These are phyloP conservation scores for Microctonus hyperodae DNA, from an alignment of 2,888 invertebrate species.

Conservation along the genomic window DNA sequence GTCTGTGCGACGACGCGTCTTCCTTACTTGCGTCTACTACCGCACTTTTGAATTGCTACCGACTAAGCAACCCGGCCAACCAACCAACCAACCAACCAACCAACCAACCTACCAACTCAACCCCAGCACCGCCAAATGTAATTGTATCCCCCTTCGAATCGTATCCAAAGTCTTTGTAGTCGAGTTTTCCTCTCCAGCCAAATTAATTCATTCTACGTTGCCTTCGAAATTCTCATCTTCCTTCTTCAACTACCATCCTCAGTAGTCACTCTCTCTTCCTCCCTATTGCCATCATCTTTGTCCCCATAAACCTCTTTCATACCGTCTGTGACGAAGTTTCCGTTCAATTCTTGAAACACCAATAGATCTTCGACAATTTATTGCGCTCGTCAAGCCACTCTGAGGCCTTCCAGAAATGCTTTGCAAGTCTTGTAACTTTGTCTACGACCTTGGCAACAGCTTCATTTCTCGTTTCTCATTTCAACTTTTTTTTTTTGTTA, in stretches of 20 bases:
- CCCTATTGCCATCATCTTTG: background rate
- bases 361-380: slow-evolving; percentile 21
- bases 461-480: slow-evolving; percentile 12
- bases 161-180: slow-evolving; percentile 39
- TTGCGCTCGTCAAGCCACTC: slow-evolving; percentile 22
- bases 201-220: slow-evolving; percentile 46
- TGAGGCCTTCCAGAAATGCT: slow-evolving; percentile 24
- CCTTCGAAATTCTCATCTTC: slow-evolving; percentile 34
- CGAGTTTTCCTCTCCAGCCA: slow-evolving; percentile 42
- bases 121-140: background rate
- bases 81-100: background rate
- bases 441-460: slow-evolving; percentile 9
- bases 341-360: slow-evolving; percentile 2
- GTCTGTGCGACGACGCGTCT: slow-evolving; percentile 14
- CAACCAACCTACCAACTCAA: background rate
- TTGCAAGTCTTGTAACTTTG: slow-evolving; percentile 24
- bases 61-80: background rate
- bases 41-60: too few relatives aligned
- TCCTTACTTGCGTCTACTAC: background rate
- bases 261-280: background rate
- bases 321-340: slow-evolving; percentile 10
- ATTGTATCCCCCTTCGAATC: slow-evolving; percentile 16
- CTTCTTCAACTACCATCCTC: background rate
- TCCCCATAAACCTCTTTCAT: slow-evolving; percentile 8
- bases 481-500: slow-evolving; percentile 20